Conservation (phyloP, 2,113 vertebrate genomes). For the Cyanistes caeruleus region DNA sequence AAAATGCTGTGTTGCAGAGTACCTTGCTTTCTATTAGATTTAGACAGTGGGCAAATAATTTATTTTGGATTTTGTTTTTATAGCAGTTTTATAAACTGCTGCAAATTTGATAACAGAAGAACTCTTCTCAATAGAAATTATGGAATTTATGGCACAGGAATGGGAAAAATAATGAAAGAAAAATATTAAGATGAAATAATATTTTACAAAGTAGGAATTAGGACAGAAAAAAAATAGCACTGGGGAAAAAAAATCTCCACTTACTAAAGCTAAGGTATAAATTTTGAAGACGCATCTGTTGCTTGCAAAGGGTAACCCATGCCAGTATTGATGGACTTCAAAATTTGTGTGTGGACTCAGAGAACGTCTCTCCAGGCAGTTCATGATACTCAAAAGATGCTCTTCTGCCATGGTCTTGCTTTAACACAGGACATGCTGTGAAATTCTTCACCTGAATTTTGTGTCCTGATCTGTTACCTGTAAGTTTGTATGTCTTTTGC, state of each 20-base stretch:
- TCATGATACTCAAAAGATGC: not conserved
- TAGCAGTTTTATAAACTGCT: not conserved
- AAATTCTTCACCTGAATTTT: not conserved
- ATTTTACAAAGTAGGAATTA: not conserved
- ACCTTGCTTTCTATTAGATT: not conserved
- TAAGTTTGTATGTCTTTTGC: not conserved
- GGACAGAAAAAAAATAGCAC: not conserved
- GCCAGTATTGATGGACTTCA: not conserved
- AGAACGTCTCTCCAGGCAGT: not conserved
- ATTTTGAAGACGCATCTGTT: not conserved
- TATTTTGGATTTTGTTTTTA: not conserved
- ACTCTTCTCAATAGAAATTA: not conserved
- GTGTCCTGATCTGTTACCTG: not conserved
- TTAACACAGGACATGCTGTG: not conserved
- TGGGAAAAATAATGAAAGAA: not conserved
- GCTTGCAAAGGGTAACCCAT: not conserved
- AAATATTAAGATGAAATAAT: not conserved
- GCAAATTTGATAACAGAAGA: not conserved
- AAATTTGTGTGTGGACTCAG: not conserved
- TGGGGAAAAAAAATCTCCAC: not conserved
- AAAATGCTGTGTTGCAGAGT: not conserved
- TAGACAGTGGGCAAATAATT: not conserved
- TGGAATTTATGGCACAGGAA: not conserved
- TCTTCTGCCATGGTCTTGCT: not conserved
- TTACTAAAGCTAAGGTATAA: not conserved